Evolutionary conservation across 2,113 vertebrate genomes (phyloP).

Genomic region (Empidonax alnorum): DNA sequence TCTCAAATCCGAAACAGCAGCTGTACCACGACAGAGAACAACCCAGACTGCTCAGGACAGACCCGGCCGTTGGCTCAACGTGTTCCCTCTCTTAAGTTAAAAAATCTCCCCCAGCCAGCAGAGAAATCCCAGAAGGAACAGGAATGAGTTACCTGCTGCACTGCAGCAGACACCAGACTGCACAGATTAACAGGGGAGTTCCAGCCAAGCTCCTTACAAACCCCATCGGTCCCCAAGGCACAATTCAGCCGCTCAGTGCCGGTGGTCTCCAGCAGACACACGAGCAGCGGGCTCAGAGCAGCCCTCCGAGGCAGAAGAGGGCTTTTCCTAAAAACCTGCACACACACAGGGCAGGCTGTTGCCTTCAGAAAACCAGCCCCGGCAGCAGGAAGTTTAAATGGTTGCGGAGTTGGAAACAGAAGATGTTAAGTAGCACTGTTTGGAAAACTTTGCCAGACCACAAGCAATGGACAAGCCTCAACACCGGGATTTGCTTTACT

Average conservation of each 20-base stretch:
- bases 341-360: not conserved
- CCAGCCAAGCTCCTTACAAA: not conserved
- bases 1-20: not conserved
- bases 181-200: not conserved
- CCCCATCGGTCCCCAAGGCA: not conserved
- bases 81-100: fast-evolving
- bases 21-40: not conserved
- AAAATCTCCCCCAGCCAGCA: not conserved
- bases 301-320: not conserved
- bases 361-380: not conserved
- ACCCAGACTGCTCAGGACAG: not conserved
- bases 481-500: conserved; percentile 59
- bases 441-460: conserved; percentile 53
- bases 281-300: not conserved
- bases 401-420: conserved; percentile 18
- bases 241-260: not conserved
- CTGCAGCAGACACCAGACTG: not conserved
- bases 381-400: conserved; percentile 1
- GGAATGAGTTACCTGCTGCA: conserved; percentile 5
- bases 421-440: conserved; percentile 40
- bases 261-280: conserved; percentile 9
- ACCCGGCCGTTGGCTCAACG: not conserved
- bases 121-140: not conserved
- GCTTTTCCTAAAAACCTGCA: not conserved
- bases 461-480: conserved; percentile 61